Base-by-base conservation (phyloP, 2,113 vertebrate genomes). In the Gobio gobio region DNA sequence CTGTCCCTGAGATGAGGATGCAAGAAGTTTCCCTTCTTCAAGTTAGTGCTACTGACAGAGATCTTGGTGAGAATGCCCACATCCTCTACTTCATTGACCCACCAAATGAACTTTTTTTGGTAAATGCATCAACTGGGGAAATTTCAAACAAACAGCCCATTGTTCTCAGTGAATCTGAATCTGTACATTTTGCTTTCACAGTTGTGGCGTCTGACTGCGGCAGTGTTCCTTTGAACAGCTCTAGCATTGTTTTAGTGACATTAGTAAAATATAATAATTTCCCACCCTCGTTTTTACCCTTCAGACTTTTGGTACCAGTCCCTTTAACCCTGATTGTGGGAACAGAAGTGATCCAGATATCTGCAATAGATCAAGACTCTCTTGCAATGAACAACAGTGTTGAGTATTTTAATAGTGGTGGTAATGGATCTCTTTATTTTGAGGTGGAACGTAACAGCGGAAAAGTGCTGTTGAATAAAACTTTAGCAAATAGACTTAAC, bases 401-500 rank as follows among this genome's bases (percentile, higher is more conserved):
- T 78, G 88, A 93, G 36, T 95, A 93, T 85, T 45, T 61, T 74
- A 81, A 89, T 33, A 88, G 81, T 89, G 93, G 92, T 76, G 94
- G 94, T 5, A 94, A 95, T 90, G 92, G 88, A 51, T 94, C 93
- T n/a, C 78, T 87, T 85, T 92, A 92, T 73, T 94, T 95, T 87
- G 81, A 82, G 87, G 89, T 95, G 72, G 85, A 94, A 18, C 49
- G 64, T 1, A 74, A 91, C 58, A 92, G 24, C 82, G 95, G 95
- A 22, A 92, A 87, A 88, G 68, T 94, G 24, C 74, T 78, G 10
- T 83, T 95, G 74, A 89, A 85, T 80, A 89, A 80, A 80, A 89
- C 83, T 75, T 88, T 94, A 49, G 78, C 33, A 3, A 85, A 85
- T 56, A 89, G 51, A 26, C 3, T 92, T 40, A 87, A 91, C 74